Evolutionary conservation across 2,113 vertebrate species (phyloP), one percentile per base, ranked within the genome.

Genomic region (Carassius carassius): DNA sequence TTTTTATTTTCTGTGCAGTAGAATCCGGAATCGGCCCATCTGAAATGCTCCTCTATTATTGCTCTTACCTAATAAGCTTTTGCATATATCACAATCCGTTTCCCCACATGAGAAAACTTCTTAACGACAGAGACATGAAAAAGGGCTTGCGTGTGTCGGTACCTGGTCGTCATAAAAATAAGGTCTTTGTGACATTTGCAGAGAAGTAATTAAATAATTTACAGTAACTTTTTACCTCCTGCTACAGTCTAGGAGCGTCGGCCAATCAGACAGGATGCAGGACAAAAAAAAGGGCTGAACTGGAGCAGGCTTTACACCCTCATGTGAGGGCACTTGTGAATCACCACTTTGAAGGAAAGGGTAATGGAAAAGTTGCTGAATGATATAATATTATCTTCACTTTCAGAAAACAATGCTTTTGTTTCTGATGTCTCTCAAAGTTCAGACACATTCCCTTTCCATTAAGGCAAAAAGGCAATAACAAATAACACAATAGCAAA

Each of bases 81-180:
- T 16, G 73, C 72, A 67, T 74, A 14, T 63, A 60, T 75, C 32
- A 63, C 32, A 10, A 1, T 77, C 58, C 56, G 49, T 49, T 47
- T 23, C 51, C 73, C 69, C 32, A 23, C 47, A 51, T 41, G 78
- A 60, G 32, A 78, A 62, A 29, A 72, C 77, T 49, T 60, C 75
- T 49, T 78, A 62, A 84, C 44, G 70, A 67, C 72, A 76, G 70
- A 62, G n/a, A 65, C 78, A 58, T 58, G 47, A 56, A 56, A 83
- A 47, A 74, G 25, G 17, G 7, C 63, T 49, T 69, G 13, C 4
- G 0, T 35, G 16, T 37, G 21, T 29, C 60, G 4, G 58, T 74
- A 82, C 78, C 51, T 82, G 44, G 77, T 82, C 56, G 82, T 84
- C 85, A 85, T 86, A 86, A 82, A 78, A 86, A 74, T 85, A 60